phyloP scores from a whole-genome alignment of 2,888 invertebrate genomes.

The Halictus quadricinctus region DNA sequence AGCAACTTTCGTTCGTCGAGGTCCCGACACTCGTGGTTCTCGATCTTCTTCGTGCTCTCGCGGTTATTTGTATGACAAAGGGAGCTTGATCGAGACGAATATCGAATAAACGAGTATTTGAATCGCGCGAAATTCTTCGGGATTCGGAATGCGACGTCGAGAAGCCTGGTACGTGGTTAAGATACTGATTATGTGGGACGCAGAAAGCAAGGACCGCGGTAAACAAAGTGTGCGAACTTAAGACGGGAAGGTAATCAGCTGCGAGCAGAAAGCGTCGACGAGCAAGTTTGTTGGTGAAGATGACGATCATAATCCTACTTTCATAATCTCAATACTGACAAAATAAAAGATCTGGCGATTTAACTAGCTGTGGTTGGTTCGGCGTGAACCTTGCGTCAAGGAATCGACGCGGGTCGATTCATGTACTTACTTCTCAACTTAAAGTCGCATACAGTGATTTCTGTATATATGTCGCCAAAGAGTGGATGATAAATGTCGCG shows the following conservation, averaged over 20 bases:
- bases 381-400: too few relatives aligned
- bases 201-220: background rate
- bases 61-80: background rate
- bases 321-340: background rate
- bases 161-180: background rate
- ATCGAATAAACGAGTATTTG: conserved; percentile 8
- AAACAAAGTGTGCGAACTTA: conserved; percentile 14
- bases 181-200: background rate
- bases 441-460: too few relatives aligned
- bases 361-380: too few relatives aligned
- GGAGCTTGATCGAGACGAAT: conserved; percentile 4
- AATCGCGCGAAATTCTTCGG: background rate
- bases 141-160: background rate
- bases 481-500: too few relatives aligned
- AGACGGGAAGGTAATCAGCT: background rate
- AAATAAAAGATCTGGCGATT: background rate
- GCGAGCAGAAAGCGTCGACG: background rate
- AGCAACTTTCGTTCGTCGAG: background rate
- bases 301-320: background rate
- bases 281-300: too few relatives aligned
- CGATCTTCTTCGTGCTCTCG: background rate
- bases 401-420: too few relatives aligned
- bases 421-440: too few relatives aligned
- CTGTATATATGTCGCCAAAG: too few relatives aligned
- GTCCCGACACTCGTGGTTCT: background rate